Conservation (phyloP, 2,888 invertebrate species). For the Aphodius granarius region DNA sequence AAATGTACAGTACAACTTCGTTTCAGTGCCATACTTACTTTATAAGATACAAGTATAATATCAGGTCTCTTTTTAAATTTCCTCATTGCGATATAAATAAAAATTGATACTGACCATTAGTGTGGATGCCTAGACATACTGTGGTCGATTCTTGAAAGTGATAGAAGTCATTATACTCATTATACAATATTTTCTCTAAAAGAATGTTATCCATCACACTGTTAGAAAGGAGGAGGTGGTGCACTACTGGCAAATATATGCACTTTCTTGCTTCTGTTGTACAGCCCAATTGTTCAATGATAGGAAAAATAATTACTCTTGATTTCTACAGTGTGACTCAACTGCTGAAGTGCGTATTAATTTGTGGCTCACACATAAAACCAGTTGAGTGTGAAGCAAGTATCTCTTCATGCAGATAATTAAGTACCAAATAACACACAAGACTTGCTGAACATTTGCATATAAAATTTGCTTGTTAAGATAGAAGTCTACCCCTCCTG, state of each 20-base stretch:
- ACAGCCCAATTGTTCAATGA: conserved; percentile 47
- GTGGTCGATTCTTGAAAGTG: conserved; percentile 11
- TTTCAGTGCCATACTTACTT: conserved; percentile 45
- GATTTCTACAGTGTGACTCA: conserved; percentile 21
- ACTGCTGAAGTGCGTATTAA: background rate
- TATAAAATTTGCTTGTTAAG: no score
- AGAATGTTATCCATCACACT: conserved; percentile 22
- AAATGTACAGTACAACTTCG: background rate
- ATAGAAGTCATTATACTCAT: conserved; percentile 7
- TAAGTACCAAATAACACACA: background rate
- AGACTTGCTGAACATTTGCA: no score
- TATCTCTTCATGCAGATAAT: background rate
- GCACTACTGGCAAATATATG: conserved; percentile 10
- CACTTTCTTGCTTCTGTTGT: conserved; percentile 29
- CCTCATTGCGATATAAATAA: conserved; percentile 22
- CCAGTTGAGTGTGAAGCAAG: background rate
- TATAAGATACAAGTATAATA: conserved; percentile 48
- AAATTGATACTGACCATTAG: background rate
- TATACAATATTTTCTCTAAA: conserved; percentile 30
- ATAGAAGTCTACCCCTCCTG: no score
- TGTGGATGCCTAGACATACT: background rate
- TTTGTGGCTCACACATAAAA: conserved; percentile 6
- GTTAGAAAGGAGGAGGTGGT: background rate
- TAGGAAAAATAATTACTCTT: conserved; percentile 43
- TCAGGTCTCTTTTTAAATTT: conserved; percentile 42